These are phyloP conservation scores for Monomorium pharaonis DNA, from an alignment of 1,140 invertebrate species.

Conservation along the genomic window DNA sequence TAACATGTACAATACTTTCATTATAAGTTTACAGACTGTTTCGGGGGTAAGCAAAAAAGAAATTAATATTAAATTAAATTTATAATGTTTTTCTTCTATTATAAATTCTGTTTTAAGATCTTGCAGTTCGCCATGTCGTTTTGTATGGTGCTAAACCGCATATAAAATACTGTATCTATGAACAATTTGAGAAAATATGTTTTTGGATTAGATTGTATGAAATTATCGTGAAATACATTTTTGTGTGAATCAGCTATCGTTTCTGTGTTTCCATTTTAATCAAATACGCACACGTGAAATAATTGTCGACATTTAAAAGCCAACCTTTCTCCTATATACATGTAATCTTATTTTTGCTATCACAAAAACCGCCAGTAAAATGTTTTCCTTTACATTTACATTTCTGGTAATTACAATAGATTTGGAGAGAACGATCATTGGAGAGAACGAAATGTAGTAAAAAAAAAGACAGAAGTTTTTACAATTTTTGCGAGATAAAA, in stretches of 20 bases:
- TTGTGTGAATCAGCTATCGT: neutral
- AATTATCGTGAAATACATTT: constrained; percentile 23
- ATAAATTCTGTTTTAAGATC: constrained; percentile 36
- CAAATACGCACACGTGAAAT: neutral
- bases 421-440: too few species aligned
- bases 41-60: constrained; percentile 49
- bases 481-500: too few species aligned
- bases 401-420: neutral
- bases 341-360: neutral
- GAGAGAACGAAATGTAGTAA: too few species aligned
- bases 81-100: neutral
- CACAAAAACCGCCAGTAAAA: neutral
- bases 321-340: too few species aligned
- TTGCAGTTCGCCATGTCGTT: constrained; percentile 29
- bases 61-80: neutral
- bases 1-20: constrained; percentile 56
- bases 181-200: neutral
- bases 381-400: neutral
- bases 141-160: constrained; percentile 8
- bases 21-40: constrained; percentile 57
- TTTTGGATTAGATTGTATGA: neutral
- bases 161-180: neutral
- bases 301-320: neutral
- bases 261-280: neutral
- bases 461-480: too few species aligned